A percentile compares a stretch with the other conserved stretches of the same genome.
These are phyloP conservation scores for Lasiommata megera DNA, from an alignment of 2,888 invertebrate species.

Conservation along the genomic window DNA sequence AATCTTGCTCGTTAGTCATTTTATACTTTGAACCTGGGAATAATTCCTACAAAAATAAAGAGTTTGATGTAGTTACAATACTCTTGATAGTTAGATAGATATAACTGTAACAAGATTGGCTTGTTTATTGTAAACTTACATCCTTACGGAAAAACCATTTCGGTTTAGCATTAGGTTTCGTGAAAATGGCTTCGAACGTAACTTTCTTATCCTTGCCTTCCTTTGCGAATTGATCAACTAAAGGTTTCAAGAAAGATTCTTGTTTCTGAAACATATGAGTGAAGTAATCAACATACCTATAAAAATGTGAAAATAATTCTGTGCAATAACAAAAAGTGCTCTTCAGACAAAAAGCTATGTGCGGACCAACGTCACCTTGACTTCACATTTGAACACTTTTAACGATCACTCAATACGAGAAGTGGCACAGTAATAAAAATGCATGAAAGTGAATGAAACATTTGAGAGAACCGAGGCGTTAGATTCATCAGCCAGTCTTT, in stretches of 20 bases:
- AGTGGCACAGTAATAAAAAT: conserved; percentile 51
- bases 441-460: conserved; percentile 62
- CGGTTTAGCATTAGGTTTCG: conserved; percentile 96
- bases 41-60: conserved; percentile 85
- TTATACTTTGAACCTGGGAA: conserved; percentile 98
- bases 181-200: conserved; percentile 95
- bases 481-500: conserved; percentile 68
- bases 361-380: conserved; percentile 57
- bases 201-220: conserved; percentile 98
- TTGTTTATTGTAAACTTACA: conserved; percentile 81
- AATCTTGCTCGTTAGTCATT: conserved; percentile 95
- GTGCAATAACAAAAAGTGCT: conserved; percentile 74
- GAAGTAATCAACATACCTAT: conserved; percentile 49
- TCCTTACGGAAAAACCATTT: conserved; percentile 96
- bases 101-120: neutral
- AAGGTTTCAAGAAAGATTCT: conserved; percentile 95
- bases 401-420: conserved; percentile 44
- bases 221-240: conserved; percentile 96
- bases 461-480: conserved; percentile 68
- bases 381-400: conserved; percentile 50
- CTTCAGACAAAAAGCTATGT: conserved; percentile 68
- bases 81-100: neutral
- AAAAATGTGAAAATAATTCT: conserved; percentile 17
- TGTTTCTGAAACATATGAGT: conserved; percentile 86
- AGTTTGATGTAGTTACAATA: neutral